A percentile compares a stretch with the other conserved stretches of the same genome.
Evolutionary conservation across 1,140 invertebrate genomes (phyloP).

Genomic region (Drosophila virilis): DNA sequence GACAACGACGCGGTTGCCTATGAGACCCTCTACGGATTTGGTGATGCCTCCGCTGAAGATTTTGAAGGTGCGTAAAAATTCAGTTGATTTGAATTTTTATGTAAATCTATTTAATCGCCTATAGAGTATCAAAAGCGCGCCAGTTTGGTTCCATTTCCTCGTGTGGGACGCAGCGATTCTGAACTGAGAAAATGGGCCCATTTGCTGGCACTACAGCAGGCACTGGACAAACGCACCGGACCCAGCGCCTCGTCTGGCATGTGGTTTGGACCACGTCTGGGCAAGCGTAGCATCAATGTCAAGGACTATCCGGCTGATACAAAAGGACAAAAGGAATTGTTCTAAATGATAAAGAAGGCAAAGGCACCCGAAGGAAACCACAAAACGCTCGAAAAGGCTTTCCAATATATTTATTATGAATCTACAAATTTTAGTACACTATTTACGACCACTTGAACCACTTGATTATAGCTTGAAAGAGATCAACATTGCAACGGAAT

Average conservation of each 20-base stretch:
- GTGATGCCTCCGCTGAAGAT: constrained; percentile 70
- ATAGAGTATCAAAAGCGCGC: constrained; percentile 82
- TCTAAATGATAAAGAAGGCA: constrained; percentile 32
- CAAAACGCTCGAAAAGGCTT: constrained; percentile 8
- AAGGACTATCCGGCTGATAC: constrained; percentile 42
- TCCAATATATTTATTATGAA: constrained; percentile 21
- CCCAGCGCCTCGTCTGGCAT: constrained; percentile 84
- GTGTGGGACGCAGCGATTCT: constrained; percentile 85
- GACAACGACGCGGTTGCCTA: constrained; percentile 54
- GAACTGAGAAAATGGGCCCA: constrained; percentile 78
- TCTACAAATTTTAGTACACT: constrained; percentile 17
- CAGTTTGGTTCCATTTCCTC: constrained; percentile 86
- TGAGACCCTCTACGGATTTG: constrained; percentile 57
- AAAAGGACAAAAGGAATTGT: constrained; percentile 71
- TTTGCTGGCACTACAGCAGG: constrained; percentile 75
- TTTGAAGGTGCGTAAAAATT: constrained; percentile 67
- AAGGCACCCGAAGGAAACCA: background rate
- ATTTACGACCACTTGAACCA: constrained; percentile 1
- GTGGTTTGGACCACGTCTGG: constrained; percentile 87
- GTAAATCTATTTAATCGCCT: constrained; percentile 8
- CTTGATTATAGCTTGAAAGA: constrained; percentile 20
- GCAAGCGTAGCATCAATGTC: constrained; percentile 76
- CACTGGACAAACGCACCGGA: constrained; percentile 75
- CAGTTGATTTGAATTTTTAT: background rate
- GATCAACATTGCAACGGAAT: constrained; percentile 52